phyloP scores from a whole-genome alignment of 1,140 invertebrate genomes.

The Halictus rubicundus region DNA sequence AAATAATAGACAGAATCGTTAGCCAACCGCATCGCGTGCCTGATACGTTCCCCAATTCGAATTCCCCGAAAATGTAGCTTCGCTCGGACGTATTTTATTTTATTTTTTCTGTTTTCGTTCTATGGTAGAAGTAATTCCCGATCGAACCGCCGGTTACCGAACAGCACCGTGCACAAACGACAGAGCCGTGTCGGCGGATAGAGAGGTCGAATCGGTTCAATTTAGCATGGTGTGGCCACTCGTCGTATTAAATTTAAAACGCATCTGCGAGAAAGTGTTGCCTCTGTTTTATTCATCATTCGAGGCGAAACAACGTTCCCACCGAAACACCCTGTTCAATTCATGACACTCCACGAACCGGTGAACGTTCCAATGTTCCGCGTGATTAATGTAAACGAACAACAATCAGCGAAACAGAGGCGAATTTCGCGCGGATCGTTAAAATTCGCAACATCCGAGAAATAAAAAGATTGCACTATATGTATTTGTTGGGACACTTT shows the following conservation, averaged over 20 bases:
- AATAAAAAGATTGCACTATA: no score
- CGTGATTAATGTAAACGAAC: not conserved
- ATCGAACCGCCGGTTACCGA: not conserved
- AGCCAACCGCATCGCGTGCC: not conserved
- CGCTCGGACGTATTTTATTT: no score
- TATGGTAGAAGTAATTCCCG: no score
- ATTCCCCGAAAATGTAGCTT: not conserved
- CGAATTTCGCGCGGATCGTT: no score
- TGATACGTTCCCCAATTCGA: not conserved
- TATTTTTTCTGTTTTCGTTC: no score
- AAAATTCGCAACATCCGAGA: no score
- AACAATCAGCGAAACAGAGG: not conserved
- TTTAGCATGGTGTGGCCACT: not conserved
- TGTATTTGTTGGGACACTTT: no score
- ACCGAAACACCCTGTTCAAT: not conserved
- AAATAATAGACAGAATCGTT: not conserved
- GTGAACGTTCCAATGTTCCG: not conserved
- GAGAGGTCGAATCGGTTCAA: constrained; percentile 6
- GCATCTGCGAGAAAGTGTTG: not conserved
- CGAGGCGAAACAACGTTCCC: not conserved
- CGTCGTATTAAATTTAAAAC: constrained; percentile 7
- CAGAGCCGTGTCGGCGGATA: not conserved
- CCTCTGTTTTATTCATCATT: not conserved
- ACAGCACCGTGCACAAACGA: not conserved
- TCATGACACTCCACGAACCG: not conserved